phyloP scores from a whole-genome alignment of 2,797 vertebrate species.

The Harpagifer antarcticus region DNA sequence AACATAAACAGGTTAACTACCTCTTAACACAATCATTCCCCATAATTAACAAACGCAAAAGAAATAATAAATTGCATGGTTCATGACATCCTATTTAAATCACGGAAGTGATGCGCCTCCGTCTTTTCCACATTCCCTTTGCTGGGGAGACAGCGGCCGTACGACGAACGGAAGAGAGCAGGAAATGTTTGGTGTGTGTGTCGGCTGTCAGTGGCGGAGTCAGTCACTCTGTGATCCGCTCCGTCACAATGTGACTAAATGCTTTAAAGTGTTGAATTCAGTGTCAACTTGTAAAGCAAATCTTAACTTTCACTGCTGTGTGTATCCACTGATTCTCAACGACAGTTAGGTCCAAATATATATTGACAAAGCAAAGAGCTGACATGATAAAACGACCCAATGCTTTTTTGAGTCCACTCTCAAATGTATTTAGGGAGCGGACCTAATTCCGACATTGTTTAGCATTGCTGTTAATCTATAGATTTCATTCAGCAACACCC shows the following conservation, averaged over 20 bases:
- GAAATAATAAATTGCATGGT: no score
- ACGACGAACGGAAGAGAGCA: no score
- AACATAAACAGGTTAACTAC: no score
- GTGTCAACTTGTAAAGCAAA: slow-evolving; percentile 3
- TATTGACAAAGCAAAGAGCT: slow-evolving; percentile 48
- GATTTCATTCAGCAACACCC: slow-evolving; percentile 45
- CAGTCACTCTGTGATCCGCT: no score
- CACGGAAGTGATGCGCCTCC: no score
- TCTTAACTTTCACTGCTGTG: slow-evolving; percentile 3
- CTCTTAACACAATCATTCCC: no score
- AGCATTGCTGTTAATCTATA: slow-evolving; percentile 44
- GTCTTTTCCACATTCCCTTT: no score
- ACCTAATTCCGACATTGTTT: slow-evolving; percentile 43
- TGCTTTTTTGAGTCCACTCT: slow-evolving; percentile 52
- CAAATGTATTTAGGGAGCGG: slow-evolving; percentile 50
- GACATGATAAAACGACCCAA: slow-evolving; percentile 25
- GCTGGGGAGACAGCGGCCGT: no score
- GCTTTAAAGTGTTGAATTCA: not conserved
- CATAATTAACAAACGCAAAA: no score
- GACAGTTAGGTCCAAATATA: slow-evolving; percentile 41
- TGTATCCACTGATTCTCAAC: slow-evolving; percentile 29
- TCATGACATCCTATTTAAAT: no score
- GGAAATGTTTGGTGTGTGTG: no score
- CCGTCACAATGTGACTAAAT: not conserved
- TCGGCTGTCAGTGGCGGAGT: no score